Percentiles rank a stretch among this genome's conserved stretches.
These are phyloP conservation scores for Hipparchia sbordonii DNA, from an alignment of 2,888 invertebrate species.

Conservation along the genomic window DNA sequence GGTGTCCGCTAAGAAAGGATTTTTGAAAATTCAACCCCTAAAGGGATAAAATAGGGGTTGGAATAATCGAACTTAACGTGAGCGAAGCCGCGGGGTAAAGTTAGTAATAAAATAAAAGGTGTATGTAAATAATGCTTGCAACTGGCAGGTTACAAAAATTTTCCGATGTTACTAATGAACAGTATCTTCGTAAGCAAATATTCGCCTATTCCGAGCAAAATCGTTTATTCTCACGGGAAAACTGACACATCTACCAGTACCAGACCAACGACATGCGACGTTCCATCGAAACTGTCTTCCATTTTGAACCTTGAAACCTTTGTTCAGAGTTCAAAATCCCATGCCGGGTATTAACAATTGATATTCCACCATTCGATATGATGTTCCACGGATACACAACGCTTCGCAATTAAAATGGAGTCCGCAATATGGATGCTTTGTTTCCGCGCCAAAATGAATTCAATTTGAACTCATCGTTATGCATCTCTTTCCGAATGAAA, in stretches of 20 bases:
- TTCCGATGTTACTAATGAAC: conserved; percentile 10
- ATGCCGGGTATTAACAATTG: conserved; percentile 27
- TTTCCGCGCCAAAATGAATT: conserved; percentile 39
- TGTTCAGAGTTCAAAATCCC: conserved; percentile 23
- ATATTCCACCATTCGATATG: conserved; percentile 36
- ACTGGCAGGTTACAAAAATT: too few species aligned
- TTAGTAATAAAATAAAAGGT: too few species aligned
- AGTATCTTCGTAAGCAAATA: conserved; percentile 37
- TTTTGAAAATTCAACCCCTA: too few species aligned
- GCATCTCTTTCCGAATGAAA: conserved; percentile 48
- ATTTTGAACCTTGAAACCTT: conserved; percentile 25
- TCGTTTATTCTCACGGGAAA: conserved; percentile 36
- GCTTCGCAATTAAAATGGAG: conserved; percentile 42
- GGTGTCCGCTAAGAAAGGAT: too few species aligned
- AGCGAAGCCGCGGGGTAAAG: too few species aligned
- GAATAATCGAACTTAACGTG: too few species aligned
- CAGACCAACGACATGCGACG: conserved; percentile 18
- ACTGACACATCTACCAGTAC: conserved; percentile 30
- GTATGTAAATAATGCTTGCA: too few species aligned
- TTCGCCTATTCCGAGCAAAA: conserved; percentile 37
- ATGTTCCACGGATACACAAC: conserved; percentile 39
- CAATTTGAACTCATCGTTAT: conserved; percentile 48
- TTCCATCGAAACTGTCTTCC: conserved; percentile 15
- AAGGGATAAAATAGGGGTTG: too few species aligned
- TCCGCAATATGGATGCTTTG: conserved; percentile 39